Conservation (phyloP, 2,113 vertebrate species). For the Charina bottae region DNA sequence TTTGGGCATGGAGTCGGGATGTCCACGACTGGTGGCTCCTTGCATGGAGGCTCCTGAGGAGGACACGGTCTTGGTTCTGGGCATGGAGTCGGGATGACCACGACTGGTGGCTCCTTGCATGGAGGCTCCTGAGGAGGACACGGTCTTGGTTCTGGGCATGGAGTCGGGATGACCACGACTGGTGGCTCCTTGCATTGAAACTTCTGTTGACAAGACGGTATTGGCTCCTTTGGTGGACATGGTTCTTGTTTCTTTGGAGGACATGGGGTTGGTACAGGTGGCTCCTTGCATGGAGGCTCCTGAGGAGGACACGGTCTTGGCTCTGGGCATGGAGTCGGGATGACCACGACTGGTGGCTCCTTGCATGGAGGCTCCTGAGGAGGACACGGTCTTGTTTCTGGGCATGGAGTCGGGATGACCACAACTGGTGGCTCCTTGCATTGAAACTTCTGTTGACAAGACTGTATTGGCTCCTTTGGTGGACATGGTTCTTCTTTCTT, state of each 20-base stretch:
- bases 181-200: not conserved
- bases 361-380: not conserved
- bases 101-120: not conserved
- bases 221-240: not conserved
- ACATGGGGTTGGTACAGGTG: constrained; percentile 2
- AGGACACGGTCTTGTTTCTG: not conserved
- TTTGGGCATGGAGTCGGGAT: not conserved
- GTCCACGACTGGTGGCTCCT: not conserved
- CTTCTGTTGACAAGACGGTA: not conserved
- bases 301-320: not conserved
- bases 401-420: not conserved
- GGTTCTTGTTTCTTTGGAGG: not conserved
- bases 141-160: not conserved
- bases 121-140: not conserved
- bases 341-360: not conserved
- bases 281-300: not conserved
- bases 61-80: not conserved
- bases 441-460: not conserved
- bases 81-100: not conserved
- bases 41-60: not conserved
- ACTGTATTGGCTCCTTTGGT: not conserved
- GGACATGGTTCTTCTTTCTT: not conserved
- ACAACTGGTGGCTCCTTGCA: not conserved
- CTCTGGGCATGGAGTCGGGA: not conserved
- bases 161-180: not conserved